A percentile compares a stretch with the other conserved stretches of the same genome.
These are phyloP conservation scores for Blastomussa wellsi DNA, from an alignment of 92 coral and sea anemone genomes.

Conservation along the genomic window DNA sequence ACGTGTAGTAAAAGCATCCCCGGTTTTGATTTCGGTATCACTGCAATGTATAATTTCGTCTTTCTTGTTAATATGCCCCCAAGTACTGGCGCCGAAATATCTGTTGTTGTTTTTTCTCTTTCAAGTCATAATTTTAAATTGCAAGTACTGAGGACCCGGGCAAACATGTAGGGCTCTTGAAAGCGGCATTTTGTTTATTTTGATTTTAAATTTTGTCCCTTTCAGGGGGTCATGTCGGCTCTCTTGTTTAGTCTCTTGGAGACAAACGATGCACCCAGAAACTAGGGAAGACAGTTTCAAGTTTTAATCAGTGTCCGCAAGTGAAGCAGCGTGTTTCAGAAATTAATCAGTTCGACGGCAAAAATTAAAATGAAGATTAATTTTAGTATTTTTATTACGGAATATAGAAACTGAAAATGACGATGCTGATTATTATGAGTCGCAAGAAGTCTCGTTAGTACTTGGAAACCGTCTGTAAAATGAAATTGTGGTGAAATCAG, in stretches of 20 bases:
- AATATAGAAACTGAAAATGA: slow-evolving; percentile 1
- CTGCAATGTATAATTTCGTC: neutral
- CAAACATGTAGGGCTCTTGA: too few species aligned
- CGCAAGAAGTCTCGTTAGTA: neutral
- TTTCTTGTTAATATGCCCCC: neutral
- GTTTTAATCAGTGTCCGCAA: neutral
- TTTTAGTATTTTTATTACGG: neutral
- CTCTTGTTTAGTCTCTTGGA: neutral
- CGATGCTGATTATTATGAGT: neutral
- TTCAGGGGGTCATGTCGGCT: neutral
- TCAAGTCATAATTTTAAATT: neutral
- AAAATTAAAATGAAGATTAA: slow-evolving; percentile 20
- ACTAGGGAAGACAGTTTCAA: neutral
- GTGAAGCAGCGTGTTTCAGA: slow-evolving; percentile 16
- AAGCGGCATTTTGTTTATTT: slow-evolving; percentile 11
- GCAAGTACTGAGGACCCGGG: neutral
- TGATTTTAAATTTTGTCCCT: neutral
- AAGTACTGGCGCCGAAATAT: neutral
- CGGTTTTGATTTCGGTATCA: neutral
- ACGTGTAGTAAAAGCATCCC: too few species aligned
- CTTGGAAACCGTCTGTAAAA: neutral
- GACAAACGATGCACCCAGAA: neutral
- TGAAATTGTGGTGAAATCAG: neutral
- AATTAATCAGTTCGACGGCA: neutral
- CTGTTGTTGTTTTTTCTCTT: neutral